Conservation (phyloP, 2,113 vertebrate species). For the Eonycteris spelaea region DNA sequence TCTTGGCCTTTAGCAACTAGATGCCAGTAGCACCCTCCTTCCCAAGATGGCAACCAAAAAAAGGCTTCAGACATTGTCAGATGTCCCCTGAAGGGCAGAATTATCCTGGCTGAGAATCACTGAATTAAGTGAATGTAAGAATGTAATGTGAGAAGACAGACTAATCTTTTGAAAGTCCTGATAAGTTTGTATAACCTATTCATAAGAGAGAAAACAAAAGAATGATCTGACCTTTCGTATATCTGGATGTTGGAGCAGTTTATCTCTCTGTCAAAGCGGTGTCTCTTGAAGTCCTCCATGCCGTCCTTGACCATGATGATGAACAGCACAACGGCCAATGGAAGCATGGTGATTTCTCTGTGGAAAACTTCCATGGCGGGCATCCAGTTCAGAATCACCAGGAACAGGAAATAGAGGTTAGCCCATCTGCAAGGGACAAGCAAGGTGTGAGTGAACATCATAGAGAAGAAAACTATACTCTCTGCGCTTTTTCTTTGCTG, state of each 20-base stretch:
- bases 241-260: slow-evolving; percentile 77
- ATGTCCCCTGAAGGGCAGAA: not conserved
- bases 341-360: slow-evolving; percentile 82
- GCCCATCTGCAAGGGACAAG: slow-evolving; percentile 77
- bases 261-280: slow-evolving; percentile 79
- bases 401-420: slow-evolving; percentile 84
- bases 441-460: not conserved
- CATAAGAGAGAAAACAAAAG: not conserved
- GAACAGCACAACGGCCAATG: slow-evolving; percentile 79
- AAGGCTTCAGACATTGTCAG: not conserved
- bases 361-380: slow-evolving; percentile 84
- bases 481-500: not conserved
- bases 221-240: slow-evolving; percentile 79
- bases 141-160: not conserved
- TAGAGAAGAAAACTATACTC: not conserved
- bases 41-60: not conserved
- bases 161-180: not conserved
- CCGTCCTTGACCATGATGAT: slow-evolving; percentile 82
- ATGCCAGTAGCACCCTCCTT: not conserved
- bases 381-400: slow-evolving; percentile 84
- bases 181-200: not conserved
- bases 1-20: not conserved
- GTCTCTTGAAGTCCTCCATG: slow-evolving; percentile 81
- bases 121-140: not conserved
- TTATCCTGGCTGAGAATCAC: not conserved